Base-by-base conservation (phyloP, 2,888 invertebrate genomes). In the Caprella mutica region DNA sequence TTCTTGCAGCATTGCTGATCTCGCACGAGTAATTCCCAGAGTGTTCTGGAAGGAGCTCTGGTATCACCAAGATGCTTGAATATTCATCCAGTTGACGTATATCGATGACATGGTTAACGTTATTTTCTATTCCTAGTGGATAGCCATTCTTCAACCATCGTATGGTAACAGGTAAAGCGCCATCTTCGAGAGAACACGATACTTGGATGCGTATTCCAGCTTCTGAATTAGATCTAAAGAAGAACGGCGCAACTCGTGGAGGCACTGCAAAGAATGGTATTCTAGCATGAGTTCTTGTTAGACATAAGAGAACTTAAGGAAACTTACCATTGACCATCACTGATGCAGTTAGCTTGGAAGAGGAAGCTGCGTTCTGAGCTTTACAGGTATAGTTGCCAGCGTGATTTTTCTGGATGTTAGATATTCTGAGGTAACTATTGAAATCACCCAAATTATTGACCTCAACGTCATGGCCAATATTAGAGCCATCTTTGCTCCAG, bases 101-200 rank as follows among this genome's bases (percentile, higher is more conserved):
- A n/a, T 48, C 29, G 14, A 48, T 9, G 68, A 74, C 75, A 57
- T 79, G 74, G n/a, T 5, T 14, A n/a, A 80, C 78, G 65, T 77
- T 78, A 9, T 24, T 30, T 5, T 59, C 56, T 8, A 30, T 4
- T 3, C n/a, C 6, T 26, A 59, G 44, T 9, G 55, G 61, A n/a
- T 68, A 56, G 3, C 70, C 86, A 72, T 92, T 86, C 73, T 90
- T 84, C 71, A 87, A 86, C 92, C 92, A 94, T 55, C 84, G 81
- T 75, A 93, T 88, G 67, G 84, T 84, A 67, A 93, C 84, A 46
- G 93, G 93, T 68, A 88, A 80, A 76, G 93, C 92, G 24, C 93
- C 91, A 75, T 89, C 88, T 71, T 89, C 80, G 71, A 90, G 86
- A 75, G 87, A 86, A 73, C 90, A 91, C 67, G 87, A 84, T 71